Conservation (phyloP, 2,888 invertebrate species). For the Acanthoscelides obtectus region DNA sequence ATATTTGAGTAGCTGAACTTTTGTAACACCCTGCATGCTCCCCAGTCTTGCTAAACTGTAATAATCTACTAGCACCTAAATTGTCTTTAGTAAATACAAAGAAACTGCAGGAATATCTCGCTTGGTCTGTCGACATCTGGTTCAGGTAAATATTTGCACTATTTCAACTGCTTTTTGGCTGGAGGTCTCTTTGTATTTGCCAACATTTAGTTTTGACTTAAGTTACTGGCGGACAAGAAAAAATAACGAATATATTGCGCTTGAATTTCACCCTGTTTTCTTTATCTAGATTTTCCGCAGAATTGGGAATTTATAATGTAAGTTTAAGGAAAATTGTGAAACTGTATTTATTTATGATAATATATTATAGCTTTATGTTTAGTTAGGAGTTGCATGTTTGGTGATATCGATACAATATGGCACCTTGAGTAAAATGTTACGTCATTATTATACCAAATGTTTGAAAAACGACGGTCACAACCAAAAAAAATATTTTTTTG, state of each 20-base stretch:
- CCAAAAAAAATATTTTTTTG: neutral
- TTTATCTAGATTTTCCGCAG: slow-evolving; percentile 14
- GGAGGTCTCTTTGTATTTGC: slow-evolving; percentile 11
- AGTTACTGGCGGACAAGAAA: slow-evolving; percentile 1
- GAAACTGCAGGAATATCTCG: neutral
- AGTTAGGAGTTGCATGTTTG: slow-evolving; percentile 39
- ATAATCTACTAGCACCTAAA: neutral
- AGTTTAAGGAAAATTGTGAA: slow-evolving; percentile 26
- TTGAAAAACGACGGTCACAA: neutral
- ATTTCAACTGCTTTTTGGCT: neutral
- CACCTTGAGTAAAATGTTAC: slow-evolving; percentile 29
- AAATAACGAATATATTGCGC: slow-evolving; percentile 2
- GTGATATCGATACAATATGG: too few species aligned
- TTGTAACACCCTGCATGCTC: neutral
- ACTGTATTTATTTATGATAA: slow-evolving; percentile 28
- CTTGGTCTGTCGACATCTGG: neutral
- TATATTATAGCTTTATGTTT: slow-evolving; percentile 34
- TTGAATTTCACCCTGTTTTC: neutral
- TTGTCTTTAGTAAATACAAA: neutral
- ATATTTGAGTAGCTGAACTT: too few species aligned
- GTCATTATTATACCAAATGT: slow-evolving; percentile 32
- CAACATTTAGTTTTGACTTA: slow-evolving; percentile 13
- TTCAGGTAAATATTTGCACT: neutral
- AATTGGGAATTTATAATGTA: slow-evolving; percentile 18
- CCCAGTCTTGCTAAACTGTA: neutral